Conservation (phyloP, 2,888 invertebrate genomes). For the Pharmacophagus antenor region DNA sequence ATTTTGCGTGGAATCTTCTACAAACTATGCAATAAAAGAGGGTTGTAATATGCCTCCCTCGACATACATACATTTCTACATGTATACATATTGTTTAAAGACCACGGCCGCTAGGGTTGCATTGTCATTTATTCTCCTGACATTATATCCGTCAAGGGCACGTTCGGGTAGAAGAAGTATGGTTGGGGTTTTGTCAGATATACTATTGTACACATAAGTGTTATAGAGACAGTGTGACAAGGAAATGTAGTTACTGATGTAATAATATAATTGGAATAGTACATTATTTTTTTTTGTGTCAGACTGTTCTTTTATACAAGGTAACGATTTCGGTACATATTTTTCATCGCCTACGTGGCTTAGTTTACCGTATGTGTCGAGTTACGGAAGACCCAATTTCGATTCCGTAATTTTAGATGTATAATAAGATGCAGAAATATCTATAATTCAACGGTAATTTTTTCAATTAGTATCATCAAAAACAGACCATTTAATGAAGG, state of each 20-base stretch:
- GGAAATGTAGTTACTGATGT: neutral
- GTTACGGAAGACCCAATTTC: too few relatives aligned
- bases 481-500: too few relatives aligned
- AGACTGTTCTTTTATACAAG: too few relatives aligned
- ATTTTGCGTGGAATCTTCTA: constrained; percentile 12
- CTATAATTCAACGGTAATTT: too few relatives aligned
- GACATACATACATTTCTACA: constrained; percentile 12
- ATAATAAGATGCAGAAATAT: too few relatives aligned
- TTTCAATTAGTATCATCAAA: too few relatives aligned
- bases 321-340: too few relatives aligned
- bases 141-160: constrained; percentile 31
- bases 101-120: constrained; percentile 27
- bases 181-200: constrained; percentile 10
- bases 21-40: constrained; percentile 27
- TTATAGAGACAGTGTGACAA: neutral
- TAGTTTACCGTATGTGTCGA: too few relatives aligned
- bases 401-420: too few relatives aligned
- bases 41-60: constrained; percentile 17
- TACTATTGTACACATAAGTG: neutral
- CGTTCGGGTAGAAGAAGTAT: constrained; percentile 27
- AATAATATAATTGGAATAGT: neutral
- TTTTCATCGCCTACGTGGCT: too few relatives aligned
- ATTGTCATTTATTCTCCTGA: constrained; percentile 30
- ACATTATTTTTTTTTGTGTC: neutral
- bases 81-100: constrained; percentile 11